These are phyloP conservation scores for Chauna torquata DNA, from an alignment of 2,113 vertebrate species.

Conservation along the genomic window DNA sequence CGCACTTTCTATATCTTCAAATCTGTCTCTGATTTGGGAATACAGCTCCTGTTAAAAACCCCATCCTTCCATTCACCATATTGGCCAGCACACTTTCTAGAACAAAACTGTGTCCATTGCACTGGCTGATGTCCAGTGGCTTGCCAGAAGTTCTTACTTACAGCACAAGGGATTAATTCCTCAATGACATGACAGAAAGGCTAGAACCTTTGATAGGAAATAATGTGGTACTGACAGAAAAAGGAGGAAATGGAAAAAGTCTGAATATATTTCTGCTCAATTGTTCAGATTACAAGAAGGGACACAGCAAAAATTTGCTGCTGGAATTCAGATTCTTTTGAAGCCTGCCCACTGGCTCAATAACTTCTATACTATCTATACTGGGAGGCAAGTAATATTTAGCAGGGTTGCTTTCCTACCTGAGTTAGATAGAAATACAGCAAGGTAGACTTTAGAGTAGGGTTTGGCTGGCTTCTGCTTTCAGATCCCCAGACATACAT, in stretches of 20 bases:
- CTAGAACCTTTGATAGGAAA: background rate
- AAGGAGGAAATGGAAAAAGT: conserved; percentile 1
- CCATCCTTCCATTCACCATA: background rate
- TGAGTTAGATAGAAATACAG: background rate
- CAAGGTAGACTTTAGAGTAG: background rate
- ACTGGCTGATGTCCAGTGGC: background rate
- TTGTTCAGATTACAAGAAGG: background rate
- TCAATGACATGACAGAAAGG: background rate
- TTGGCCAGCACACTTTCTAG: background rate
- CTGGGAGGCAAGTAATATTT: background rate
- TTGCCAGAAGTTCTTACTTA: conserved; percentile 1
- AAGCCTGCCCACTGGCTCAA: background rate
- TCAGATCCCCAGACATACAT: background rate
- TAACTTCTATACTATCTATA: background rate
- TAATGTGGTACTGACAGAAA: background rate
- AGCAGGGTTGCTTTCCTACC: background rate
- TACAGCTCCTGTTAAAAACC: background rate
- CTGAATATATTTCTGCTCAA: background rate
- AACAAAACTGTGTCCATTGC: background rate
- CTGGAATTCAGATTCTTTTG: background rate
- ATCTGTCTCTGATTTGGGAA: background rate
- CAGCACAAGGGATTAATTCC: background rate
- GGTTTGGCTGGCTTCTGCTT: background rate
- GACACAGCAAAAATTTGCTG: background rate
- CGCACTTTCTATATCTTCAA: background rate